phyloP scores from a whole-genome alignment of 2,888 invertebrate species.

The Incurvaria masculella region DNA sequence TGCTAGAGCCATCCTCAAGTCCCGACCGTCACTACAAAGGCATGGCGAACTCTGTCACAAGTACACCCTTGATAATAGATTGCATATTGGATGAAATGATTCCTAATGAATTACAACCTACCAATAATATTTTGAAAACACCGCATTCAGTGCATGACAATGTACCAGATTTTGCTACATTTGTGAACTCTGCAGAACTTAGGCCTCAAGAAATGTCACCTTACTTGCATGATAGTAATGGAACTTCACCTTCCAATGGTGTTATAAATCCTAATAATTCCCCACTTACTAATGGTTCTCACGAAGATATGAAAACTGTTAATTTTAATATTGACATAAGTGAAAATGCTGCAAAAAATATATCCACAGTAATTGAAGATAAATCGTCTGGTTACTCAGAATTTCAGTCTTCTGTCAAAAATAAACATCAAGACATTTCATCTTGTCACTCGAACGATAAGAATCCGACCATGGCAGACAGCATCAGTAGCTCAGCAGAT shows the following conservation, averaged over 20 bases:
- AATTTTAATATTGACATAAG: neutral
- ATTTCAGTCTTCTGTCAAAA: neutral
- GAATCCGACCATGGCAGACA: neutral
- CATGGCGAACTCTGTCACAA: conserved; percentile 36
- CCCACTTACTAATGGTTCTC: neutral
- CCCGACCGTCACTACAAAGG: conserved; percentile 28
- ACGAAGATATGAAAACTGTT: neutral
- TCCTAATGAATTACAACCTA: conserved; percentile 26
- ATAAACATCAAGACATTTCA: neutral
- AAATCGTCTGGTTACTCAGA: neutral
- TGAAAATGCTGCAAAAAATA: too few species aligned
- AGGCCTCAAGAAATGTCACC: conserved; percentile 33
- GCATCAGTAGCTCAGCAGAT: neutral
- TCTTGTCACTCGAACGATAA: neutral
- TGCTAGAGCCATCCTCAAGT: conserved; percentile 19
- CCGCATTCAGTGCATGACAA: conserved; percentile 19
- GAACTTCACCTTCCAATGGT: too few species aligned
- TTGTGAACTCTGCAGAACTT: conserved; percentile 33
- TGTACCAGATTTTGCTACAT: conserved; percentile 31
- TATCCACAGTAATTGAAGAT: neutral
- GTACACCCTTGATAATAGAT: conserved; percentile 33
- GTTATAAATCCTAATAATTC: too few species aligned
- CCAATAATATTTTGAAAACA: conserved; percentile 15
- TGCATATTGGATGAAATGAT: conserved; percentile 23
- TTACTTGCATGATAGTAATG: too few species aligned